Evolutionary conservation across 1,140 invertebrate genomes (phyloP), one percentile per base, ranked within the genome.

Genomic region (Dendrolimus punctatus): DNA sequence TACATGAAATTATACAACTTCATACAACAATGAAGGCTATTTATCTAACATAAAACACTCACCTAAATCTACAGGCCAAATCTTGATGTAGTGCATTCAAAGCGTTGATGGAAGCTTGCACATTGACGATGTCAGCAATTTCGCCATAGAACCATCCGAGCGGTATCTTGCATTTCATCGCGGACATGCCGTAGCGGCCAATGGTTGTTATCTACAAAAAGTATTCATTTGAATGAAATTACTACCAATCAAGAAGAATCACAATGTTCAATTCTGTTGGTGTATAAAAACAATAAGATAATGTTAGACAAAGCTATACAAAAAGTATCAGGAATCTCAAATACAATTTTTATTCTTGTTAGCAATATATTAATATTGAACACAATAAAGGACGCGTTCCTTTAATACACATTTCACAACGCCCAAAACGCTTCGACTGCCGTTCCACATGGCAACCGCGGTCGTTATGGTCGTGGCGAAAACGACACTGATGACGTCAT

Each of bases 131-230:
- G 46, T 88, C 89, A 37, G 95, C 91, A 43, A 95, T 92, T 75
- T 97, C 95, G 3, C 96, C 96, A 73, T 95, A 98, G 82, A 97
- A 98, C 73, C 93, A 93, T n/a, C 96, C 96, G 23, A 97, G 86
- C 1, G 96, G 95, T 50, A 98, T 96, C 80, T 94, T 93, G 68
- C 95, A 96, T 63, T 94, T 92, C 37, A 94, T 95, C 0, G 95
- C 93, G 42, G 94, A 93, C 94, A 96, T 96, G 52, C 96, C 96
- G 73, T 96, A 96, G 6, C 95, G 90, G 37, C 96, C 95, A 61
- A 97, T 95, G 2, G 94, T 94, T 40, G 94, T 95, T 57, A 96
- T 93, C 92, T 93, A 66, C 44, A 43, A 49, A 55, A 46, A 56
- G 48, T 43, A 58, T 40, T 36, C 4, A 52, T 9, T 39, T 36